Evolutionary conservation across 2,113 vertebrate species (phyloP), one percentile per base, ranked within the genome.

Genomic region (zebrafish (Danio rerio)): DNA sequence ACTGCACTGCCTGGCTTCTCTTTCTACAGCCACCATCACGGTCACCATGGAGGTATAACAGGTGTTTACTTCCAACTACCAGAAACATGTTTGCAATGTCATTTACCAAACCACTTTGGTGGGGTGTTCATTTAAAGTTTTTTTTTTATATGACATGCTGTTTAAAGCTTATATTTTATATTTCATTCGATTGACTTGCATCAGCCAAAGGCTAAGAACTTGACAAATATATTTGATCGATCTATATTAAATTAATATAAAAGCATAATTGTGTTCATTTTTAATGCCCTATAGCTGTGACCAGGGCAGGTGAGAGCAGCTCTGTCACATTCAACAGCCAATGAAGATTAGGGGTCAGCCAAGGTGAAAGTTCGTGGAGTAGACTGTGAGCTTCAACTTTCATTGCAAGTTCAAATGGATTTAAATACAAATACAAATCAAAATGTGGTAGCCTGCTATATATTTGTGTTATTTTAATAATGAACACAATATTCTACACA

Each of bases 1-100:
- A 93, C 89, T 87, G 66, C 78, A 47, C 82, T 82, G 47, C 83
- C 66, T 66, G 87, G 86, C 90, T 92, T 90, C 82, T 86, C 89
- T 91, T 91, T 80, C 81, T 80, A 43, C 62, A 80, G 47, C 63
- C 18, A n/a, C 20, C 40, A 49, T 53, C 49, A 71, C 11, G 21
- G 73, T 68, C 71, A 21, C 68, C 59, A 68, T 9, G n/a, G 42
- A 82, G 65, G 45, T 21, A 73, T 20, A 75, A 66, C 5, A 42
- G 31, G 75, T 18, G 52, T 55, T 21, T 49, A 63, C 59, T 73
- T 53, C 31, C 53, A 75, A n/a, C n/a, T 8, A 9, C 43, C 20
- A 82, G 21, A 20, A 31, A 43, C 68, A n/a, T n/a, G n/a, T n/a
- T n/a, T n/a, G n/a, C n/a, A 49, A 70, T 18, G 31, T 21, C 52